Evolutionary conservation across 2,113 vertebrate species (phyloP).

Genomic region (Arenaria interpres): DNA sequence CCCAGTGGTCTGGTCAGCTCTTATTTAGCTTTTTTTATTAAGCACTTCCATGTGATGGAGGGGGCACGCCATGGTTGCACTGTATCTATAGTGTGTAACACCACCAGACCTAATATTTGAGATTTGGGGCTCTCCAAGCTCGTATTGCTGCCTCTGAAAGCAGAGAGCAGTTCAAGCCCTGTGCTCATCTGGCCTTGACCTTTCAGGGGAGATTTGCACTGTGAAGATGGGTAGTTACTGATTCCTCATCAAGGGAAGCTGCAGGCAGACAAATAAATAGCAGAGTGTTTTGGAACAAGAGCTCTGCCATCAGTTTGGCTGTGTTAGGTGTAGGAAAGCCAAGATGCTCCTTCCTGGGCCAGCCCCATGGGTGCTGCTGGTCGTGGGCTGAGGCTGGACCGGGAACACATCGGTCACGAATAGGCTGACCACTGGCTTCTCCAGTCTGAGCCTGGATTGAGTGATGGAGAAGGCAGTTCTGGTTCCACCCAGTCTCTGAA

Average conservation of each 20-base stretch:
- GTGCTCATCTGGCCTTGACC: not conserved
- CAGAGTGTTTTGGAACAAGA: not conserved
- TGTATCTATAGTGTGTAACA: not conserved
- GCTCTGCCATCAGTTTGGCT: not conserved
- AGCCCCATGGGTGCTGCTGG: not conserved
- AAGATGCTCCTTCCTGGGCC: not conserved
- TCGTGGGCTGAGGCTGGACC: rapidly evolving
- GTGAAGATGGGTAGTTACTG: not conserved
- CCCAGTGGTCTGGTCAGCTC: not conserved
- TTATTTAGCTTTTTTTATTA: not conserved
- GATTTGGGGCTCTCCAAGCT: not conserved
- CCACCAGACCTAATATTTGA: not conserved
- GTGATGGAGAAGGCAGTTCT: conserved; percentile 7
- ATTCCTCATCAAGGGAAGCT: not conserved
- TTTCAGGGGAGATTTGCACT: not conserved
- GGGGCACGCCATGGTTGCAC: rapidly evolving
- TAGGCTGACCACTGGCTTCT: not conserved
- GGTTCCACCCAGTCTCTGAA: conserved; percentile 60
- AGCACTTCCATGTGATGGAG: not conserved
- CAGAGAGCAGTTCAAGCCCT: not conserved
- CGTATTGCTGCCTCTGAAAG: not conserved
- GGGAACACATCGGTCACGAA: not conserved
- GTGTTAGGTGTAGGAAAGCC: not conserved
- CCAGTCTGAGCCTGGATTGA: not conserved
- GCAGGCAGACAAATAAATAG: not conserved